A percentile compares a stretch with the other conserved stretches of the same genome.
Conservation (phyloP, 92 coral and sea anemone species). For the Zoanthus solanderi region DNA sequence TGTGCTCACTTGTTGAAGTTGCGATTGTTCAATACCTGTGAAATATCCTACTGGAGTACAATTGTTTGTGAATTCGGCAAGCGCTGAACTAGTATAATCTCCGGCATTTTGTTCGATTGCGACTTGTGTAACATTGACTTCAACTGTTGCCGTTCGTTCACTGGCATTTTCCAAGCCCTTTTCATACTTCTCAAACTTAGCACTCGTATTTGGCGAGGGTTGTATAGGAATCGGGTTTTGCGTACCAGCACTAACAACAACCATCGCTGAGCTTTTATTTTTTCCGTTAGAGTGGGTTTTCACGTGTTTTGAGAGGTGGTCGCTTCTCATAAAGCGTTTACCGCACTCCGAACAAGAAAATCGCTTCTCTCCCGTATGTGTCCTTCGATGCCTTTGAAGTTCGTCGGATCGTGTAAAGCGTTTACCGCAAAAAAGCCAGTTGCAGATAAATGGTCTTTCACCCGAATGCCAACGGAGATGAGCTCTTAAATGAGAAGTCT, state of each 20-base stretch:
- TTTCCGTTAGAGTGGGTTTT: conserved; percentile 92
- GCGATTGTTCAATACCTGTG: conserved; percentile 37
- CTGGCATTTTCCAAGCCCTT: conserved; percentile 29
- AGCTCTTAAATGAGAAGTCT: conserved; percentile 98
- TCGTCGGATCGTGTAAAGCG: conserved; percentile 98
- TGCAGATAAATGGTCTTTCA: conserved; percentile 96
- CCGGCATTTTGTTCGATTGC: conserved; percentile 40
- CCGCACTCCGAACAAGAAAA: conserved; percentile 95
- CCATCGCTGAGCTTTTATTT: conserved; percentile 45
- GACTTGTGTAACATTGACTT: conserved; percentile 73
- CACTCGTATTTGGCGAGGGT: conserved; percentile 37
- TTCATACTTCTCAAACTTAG: conserved; percentile 50
- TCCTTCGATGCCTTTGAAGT: conserved; percentile 94
- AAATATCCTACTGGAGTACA: conserved; percentile 31
- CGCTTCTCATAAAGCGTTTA: conserved; percentile 97
- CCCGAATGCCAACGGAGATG: conserved; percentile 99
- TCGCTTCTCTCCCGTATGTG: conserved; percentile 97
- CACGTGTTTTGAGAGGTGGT: conserved; percentile 97
- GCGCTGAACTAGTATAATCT: conserved; percentile 34
- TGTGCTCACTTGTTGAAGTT: conserved; percentile 24
- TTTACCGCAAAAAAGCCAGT: conserved; percentile 98
- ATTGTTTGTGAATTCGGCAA: conserved; percentile 55
- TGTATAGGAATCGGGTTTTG: conserved; percentile 81
- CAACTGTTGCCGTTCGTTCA: conserved; percentile 81
- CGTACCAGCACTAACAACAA: conserved; percentile 17